Conservation (phyloP, 2,797 vertebrate species). For the Phalloptychus januarius region DNA sequence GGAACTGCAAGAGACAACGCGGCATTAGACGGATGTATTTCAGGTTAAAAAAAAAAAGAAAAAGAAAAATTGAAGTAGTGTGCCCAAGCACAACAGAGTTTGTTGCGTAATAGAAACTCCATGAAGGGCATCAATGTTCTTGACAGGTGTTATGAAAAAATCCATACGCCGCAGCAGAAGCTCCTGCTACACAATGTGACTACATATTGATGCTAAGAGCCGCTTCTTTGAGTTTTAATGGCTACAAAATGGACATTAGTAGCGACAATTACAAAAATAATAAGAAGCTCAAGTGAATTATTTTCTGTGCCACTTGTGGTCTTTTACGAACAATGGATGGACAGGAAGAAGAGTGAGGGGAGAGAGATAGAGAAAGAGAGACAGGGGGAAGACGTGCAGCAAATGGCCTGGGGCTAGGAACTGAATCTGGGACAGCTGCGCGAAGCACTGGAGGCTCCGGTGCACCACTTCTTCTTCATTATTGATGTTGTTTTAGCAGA, state of each 20-base stretch:
- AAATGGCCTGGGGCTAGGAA: too few relatives aligned
- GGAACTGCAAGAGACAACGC: conserved; percentile 28
- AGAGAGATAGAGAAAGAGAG: too few relatives aligned
- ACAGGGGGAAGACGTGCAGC: too few relatives aligned
- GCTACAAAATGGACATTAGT: not conserved
- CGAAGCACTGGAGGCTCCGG: too few relatives aligned
- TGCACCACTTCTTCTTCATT: not conserved
- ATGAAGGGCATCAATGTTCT: conserved; percentile 30
- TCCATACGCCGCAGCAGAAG: conserved; percentile 21
- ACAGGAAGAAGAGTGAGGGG: not conserved
- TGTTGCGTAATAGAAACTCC: not conserved
- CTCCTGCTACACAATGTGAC: conserved; percentile 39
- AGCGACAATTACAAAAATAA: not conserved
- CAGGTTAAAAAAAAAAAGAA: not conserved
- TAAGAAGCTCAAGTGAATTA: not conserved
- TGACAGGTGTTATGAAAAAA: conserved; percentile 45
- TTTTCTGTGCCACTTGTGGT: not conserved
- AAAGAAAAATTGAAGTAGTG: not conserved
- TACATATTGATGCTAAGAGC: conserved; percentile 44
- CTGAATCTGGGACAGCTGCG: too few relatives aligned
- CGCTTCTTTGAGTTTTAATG: conserved; percentile 18
- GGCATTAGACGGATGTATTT: conserved; percentile 35
- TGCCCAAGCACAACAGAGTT: conserved; percentile 18
- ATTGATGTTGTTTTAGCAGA: not conserved
- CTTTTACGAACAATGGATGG: not conserved